Base-by-base conservation (phyloP, 2,888 invertebrate species). In the Helobdella robusta region DNA sequence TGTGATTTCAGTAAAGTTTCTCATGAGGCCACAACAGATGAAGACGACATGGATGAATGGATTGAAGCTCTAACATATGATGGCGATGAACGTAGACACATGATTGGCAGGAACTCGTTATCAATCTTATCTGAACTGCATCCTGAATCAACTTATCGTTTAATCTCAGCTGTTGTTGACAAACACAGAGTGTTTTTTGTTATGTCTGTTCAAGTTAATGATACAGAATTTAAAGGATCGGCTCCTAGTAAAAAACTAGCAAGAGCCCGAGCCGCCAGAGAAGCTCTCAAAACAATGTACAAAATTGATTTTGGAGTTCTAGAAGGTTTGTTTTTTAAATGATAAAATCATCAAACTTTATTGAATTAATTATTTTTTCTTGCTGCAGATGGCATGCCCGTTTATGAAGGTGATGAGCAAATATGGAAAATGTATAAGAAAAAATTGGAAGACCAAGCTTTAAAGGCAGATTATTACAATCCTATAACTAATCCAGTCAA, bases 401-500 rank as follows among this genome's bases (percentile, higher is more conserved):
- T 64, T 2, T 64, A 64, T 28, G 64, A 64, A 35, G 64, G 64
- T 2, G 64, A 58, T n/a, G 64, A 64, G 35, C 36, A 58, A 20
- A 35, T 64, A n/a, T 64, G 64, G 64, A 32, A 34, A n/a, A 18
- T 11, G 36, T 64, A 64, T 32, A 64, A 64, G 40, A 52, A 35
- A 44, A 44, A 64, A 30, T 44, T 64, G 28, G 64, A 64, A 23
- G 35, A 18, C 18, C 36, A 52, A 40, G 64, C 64, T 32, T 30
- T 32, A 30, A 56, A 32, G 8, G n/a, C 56, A 30, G 56, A 56
- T 56, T 56, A 30, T 30, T 56, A 28, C n/a, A 30, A 30, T 3
- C 4, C 56, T 28, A 8, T 32, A 6, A 56, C 28, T 11, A 56
- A 56, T 20, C 56, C 56, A 30, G n/a, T 56, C 5, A 56, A 28